Evolutionary conservation across 2,888 invertebrate species (phyloP).

Genomic region (Caenorhabditis sp.): DNA sequence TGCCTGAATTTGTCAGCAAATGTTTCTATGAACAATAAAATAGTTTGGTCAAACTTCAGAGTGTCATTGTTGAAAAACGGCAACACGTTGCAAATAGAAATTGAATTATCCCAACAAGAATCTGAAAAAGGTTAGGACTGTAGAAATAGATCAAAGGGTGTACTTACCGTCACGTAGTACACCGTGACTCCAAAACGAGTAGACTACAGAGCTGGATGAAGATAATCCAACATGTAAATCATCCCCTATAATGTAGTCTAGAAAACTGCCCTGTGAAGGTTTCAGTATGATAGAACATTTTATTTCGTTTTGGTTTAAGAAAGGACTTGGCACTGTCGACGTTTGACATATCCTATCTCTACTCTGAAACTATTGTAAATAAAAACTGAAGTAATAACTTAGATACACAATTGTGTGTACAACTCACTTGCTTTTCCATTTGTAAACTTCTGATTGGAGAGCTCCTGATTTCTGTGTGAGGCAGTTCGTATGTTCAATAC

Average conservation of each 20-base stretch:
- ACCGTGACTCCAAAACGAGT: constrained; percentile 49
- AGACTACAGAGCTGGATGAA: constrained; percentile 43
- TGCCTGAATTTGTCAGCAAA: not conserved
- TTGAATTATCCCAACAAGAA: constrained; percentile 52
- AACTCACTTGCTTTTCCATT: too few relatives aligned
- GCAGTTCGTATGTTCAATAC: too few relatives aligned
- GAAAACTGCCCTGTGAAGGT: not conserved
- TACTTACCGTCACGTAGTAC: not conserved
- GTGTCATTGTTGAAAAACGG: constrained; percentile 44
- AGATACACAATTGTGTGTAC: too few relatives aligned
- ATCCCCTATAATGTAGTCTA: constrained; percentile 52
- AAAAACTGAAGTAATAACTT: too few relatives aligned
- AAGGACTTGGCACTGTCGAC: not conserved
- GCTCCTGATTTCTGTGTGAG: too few relatives aligned
- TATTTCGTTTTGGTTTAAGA: not conserved
- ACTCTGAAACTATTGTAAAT: not conserved
- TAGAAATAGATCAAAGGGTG: too few relatives aligned
- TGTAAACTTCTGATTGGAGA: too few relatives aligned
- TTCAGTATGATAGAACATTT: not conserved
- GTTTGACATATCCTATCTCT: not conserved
- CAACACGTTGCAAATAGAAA: constrained; percentile 40
- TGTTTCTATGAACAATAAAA: constrained; percentile 2
- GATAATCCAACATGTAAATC: constrained; percentile 68
- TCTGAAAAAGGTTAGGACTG: not conserved
- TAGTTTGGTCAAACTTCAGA: constrained; percentile 31